A percentile compares a stretch with the other conserved stretches of the same genome.
These are phyloP conservation scores for Aurelia coerulea DNA, from an alignment of 30 jellyfish, hydroid and myxozoan genomes.

Conservation along the genomic window DNA sequence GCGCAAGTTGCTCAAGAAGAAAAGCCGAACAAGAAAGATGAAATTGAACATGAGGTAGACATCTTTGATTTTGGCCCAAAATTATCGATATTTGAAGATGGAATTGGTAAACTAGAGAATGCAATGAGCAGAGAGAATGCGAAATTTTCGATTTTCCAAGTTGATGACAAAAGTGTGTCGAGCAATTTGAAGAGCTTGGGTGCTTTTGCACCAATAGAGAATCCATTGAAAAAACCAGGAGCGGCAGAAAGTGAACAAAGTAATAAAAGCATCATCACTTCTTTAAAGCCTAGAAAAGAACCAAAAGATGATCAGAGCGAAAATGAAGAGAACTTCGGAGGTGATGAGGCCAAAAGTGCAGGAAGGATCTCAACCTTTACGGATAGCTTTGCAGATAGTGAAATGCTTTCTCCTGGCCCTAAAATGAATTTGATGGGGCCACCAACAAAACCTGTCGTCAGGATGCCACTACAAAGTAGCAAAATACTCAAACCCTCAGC, in stretches of 20 bases:
- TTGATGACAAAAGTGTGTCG: not conserved
- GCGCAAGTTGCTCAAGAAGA: no score
- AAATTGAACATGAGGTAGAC: no score
- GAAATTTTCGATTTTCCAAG: not conserved
- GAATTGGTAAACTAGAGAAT: no score
- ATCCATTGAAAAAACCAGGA: not conserved
- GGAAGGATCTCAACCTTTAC: conserved; percentile 1
- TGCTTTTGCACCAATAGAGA: conserved; percentile 4
- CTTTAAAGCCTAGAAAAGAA: not conserved
- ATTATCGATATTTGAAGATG: no score
- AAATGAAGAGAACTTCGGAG: no score
- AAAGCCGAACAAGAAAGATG: no score
- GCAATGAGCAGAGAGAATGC: conserved; percentile 3
- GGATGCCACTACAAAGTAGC: no score
- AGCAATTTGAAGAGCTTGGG: not conserved
- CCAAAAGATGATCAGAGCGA: not conserved
- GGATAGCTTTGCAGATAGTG: conserved; percentile 9
- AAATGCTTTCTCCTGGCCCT: conserved; percentile 6
- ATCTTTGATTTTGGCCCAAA: no score
- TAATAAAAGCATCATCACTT: not conserved
- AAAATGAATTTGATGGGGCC: not conserved
- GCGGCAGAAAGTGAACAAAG: not conserved
- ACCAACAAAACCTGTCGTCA: no score
- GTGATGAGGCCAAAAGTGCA: not conserved
- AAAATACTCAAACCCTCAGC: no score